Conservation (phyloP, 2,888 invertebrate species). For the Pyrgus malvae region DNA sequence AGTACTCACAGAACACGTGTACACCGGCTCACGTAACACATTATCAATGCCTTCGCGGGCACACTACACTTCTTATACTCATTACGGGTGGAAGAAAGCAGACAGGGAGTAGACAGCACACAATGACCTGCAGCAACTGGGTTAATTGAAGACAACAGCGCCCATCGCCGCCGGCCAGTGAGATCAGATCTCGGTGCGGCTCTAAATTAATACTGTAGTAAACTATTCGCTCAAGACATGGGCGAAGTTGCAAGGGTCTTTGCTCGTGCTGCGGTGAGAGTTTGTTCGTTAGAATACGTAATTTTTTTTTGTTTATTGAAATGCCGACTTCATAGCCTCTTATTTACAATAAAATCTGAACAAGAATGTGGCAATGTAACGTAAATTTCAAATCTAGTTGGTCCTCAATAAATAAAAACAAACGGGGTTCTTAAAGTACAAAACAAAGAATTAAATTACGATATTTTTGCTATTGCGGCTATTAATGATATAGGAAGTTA, state of each 20-base stretch:
- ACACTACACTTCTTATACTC: constrained; percentile 65
- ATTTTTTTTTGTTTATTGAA: constrained; percentile 2
- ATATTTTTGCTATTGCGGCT: no score
- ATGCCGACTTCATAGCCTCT: constrained; percentile 1
- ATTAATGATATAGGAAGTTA: background rate
- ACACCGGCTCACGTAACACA: constrained; percentile 56
- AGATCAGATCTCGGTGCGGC: constrained; percentile 58
- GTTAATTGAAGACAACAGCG: constrained; percentile 76
- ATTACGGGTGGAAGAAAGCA: constrained; percentile 71
- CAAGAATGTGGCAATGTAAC: no score
- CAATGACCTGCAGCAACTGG: constrained; percentile 69
- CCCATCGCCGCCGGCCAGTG: constrained; percentile 58
- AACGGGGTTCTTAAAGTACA: no score
- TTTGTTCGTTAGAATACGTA: background rate
- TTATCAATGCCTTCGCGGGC: constrained; percentile 55
- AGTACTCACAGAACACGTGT: constrained; percentile 40
- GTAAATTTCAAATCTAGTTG: no score
- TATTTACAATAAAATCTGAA: no score
- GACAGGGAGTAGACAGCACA: constrained; percentile 72
- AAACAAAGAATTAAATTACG: no score
- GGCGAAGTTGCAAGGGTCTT: background rate
- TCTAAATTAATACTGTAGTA: constrained; percentile 59
- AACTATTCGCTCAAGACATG: constrained; percentile 46
- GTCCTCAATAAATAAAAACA: no score
- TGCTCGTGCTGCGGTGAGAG: constrained; percentile 5